phyloP scores from a whole-genome alignment of 2,113 vertebrate genomes.

The Chloebia gouldiae region DNA sequence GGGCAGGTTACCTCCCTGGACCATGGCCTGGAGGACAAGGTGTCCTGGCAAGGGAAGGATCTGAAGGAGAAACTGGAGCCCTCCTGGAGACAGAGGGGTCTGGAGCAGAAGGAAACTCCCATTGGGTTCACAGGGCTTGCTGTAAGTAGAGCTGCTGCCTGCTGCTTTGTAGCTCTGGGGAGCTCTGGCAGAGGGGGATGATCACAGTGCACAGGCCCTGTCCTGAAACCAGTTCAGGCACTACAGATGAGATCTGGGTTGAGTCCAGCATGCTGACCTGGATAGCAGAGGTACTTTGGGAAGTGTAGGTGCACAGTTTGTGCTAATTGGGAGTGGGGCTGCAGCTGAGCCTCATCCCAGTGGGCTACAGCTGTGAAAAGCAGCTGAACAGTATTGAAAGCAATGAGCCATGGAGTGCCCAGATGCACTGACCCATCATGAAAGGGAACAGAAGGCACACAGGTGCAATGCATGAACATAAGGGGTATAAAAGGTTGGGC shows the following conservation, averaged over 20 bases:
- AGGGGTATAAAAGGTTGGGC: background rate
- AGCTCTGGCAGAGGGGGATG: background rate
- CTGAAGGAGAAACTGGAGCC: background rate
- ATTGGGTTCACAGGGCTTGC: background rate
- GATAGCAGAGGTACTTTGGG: background rate
- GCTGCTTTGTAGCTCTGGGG: background rate
- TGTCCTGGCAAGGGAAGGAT: rapidly evolving
- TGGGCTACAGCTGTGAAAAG: background rate
- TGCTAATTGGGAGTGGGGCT: background rate
- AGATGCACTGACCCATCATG: background rate
- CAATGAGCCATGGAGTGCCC: background rate
- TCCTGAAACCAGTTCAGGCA: background rate
- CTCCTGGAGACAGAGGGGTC: background rate
- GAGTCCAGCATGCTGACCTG: rapidly evolving
- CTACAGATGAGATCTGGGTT: background rate
- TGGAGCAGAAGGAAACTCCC: background rate
- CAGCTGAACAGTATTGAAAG: background rate
- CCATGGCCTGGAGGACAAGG: background rate
- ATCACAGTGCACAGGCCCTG: background rate
- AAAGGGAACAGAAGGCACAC: background rate
- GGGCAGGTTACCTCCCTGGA: background rate
- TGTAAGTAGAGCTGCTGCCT: background rate
- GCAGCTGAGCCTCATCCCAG: background rate
- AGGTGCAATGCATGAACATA: background rate
- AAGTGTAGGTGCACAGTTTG: background rate